Conservation (phyloP, 2,888 invertebrate species). For the Cheilosia grossa region DNA sequence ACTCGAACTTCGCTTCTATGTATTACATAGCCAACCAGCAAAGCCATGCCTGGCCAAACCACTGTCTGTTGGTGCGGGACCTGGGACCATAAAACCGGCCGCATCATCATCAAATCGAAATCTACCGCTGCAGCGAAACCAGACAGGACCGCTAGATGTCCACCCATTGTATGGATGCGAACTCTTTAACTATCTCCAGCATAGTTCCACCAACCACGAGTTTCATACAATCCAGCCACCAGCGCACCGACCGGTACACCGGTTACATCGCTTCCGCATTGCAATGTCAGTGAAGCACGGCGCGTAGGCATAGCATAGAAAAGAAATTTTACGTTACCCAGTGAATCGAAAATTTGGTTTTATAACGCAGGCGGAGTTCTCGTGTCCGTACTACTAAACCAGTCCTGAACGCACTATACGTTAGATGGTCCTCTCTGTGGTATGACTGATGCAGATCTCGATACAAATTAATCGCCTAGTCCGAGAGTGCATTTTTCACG, state of each 20-base stretch:
- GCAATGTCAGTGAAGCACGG: constrained; percentile 73
- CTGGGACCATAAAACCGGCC: constrained; percentile 39
- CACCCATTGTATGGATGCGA: constrained; percentile 12
- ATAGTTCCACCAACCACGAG: constrained; percentile 10
- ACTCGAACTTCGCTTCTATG: constrained; percentile 70
- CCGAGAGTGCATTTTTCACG: constrained; percentile 3
- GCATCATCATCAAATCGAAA: constrained; percentile 31
- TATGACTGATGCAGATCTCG: not conserved
- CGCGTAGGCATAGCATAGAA: constrained; percentile 70
- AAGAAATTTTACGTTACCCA: constrained; percentile 71
- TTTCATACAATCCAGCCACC: constrained; percentile 23
- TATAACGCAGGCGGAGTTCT: constrained; percentile 3
- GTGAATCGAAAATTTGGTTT: constrained; percentile 53
- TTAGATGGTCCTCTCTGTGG: constrained; percentile 6
- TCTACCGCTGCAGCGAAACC: constrained; percentile 48
- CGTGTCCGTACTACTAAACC: constrained; percentile 55
- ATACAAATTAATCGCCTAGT: not conserved
- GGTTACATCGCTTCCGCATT: constrained; percentile 71
- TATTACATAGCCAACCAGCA: constrained; percentile 54
- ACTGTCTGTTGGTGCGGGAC: constrained; percentile 37
- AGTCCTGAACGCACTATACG: constrained; percentile 20
- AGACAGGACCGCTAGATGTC: constrained; percentile 38
- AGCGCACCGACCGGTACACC: constrained; percentile 18
- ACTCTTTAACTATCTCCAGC: constrained; percentile 27
- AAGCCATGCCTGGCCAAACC: constrained; percentile 58